Base-by-base conservation (phyloP, 2,888 invertebrate genomes). In the Hypomecis atomaria region DNA sequence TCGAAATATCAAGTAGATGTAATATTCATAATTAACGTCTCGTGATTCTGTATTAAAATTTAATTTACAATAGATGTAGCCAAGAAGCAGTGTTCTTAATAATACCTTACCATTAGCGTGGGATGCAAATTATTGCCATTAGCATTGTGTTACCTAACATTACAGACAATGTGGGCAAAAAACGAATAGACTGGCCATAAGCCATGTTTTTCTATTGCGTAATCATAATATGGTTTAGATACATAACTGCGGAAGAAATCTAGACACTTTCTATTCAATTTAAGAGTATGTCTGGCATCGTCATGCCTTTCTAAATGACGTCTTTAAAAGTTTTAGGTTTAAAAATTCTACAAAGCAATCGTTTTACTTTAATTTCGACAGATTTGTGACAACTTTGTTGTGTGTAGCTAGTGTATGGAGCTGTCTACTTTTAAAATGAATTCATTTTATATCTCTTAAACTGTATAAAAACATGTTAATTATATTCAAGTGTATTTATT, bases 81-180 rank as follows among this genome's bases (percentile, higher is more conserved):
- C 13, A 50, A 50, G 37, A 50, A n/a, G 42, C n/a, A 34, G 43
- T 44, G 23, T 23, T 1, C 23, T 23, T 23, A 23, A 23, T 59
- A 59, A 50, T 10, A 43, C 36, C 34, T 23, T 2, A 23, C 23
- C 49, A 50, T 49, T 40, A 42, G 33, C 45, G 56, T 62, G 56
- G 62, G 57, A 57, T 62, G 62, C 52, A 57, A 62, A 62, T 56
- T 38, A 47, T 33, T 55, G 56, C 45, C 23, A 57, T 62, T 57
- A 52, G 50, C 45, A 57, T 57, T 52, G 45, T 47, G 13, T 57
- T 42, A 57, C 10, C 48, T 7, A 23, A 55, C 54, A 42, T 42
- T 38, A 57, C 10, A 47, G 47, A 45, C 47, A 38, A 47, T 54
- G 43, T 54, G 54, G 8, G 53, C 53, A 48, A 33, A 36, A 59